A percentile compares a stretch with the other conserved stretches of the same genome.
These are phyloP conservation scores for Hemistola chrysoprasaria DNA, from an alignment of 2,888 invertebrate species.

Conservation along the genomic window DNA sequence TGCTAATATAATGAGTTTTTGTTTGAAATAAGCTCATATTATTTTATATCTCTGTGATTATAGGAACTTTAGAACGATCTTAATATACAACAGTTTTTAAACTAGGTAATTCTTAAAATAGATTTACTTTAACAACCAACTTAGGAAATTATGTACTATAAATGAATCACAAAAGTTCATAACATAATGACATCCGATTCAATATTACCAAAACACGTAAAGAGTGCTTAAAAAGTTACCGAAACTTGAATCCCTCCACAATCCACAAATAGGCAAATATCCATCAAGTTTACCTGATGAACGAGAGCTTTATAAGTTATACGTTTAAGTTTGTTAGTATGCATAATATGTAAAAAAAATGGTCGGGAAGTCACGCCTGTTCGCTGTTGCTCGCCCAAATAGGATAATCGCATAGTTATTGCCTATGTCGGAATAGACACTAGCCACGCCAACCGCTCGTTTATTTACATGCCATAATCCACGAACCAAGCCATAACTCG, in stretches of 20 bases:
- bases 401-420: slow-evolving; percentile 75
- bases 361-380: slow-evolving; percentile 63
- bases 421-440: slow-evolving; percentile 71
- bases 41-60: too few relatives aligned
- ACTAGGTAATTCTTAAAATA: too few relatives aligned
- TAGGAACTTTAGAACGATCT: too few relatives aligned
- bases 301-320: slow-evolving; percentile 14
- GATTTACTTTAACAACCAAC: too few relatives aligned
- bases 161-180: too few relatives aligned
- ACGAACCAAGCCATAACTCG: slow-evolving; percentile 47
- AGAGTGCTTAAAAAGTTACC: slow-evolving; percentile 20
- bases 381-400: slow-evolving; percentile 63
- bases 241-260: slow-evolving; percentile 19
- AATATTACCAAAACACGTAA: slow-evolving; percentile 17
- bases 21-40: too few relatives aligned
- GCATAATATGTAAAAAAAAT: slow-evolving; percentile 56
- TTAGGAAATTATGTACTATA: too few relatives aligned
- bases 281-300: slow-evolving; percentile 12
- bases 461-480: slow-evolving; percentile 67
- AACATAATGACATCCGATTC: slow-evolving; percentile 19
- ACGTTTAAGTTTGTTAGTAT: slow-evolving; percentile 49
- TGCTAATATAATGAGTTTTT: too few relatives aligned
- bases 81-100: too few relatives aligned
- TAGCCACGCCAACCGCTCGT: slow-evolving; percentile 76
- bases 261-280: slow-evolving; percentile 23